Evolutionary conservation across 2,888 invertebrate species (phyloP).

Genomic region (Perizoma affinitatum): DNA sequence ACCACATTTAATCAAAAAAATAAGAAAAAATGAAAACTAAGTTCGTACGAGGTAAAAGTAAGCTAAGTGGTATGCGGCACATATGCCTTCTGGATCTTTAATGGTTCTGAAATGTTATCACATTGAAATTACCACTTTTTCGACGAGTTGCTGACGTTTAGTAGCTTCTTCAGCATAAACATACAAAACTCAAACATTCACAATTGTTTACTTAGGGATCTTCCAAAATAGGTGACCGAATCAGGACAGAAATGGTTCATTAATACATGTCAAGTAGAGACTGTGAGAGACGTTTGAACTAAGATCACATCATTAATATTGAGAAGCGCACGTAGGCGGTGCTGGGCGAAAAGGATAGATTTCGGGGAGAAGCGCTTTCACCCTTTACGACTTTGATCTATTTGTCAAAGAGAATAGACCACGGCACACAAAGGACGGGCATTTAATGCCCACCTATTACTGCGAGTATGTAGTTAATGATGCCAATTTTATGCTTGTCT

Average conservation of each 20-base stretch:
- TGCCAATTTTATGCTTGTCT: conserved; percentile 61
- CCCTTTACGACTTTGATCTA: conserved; percentile 76
- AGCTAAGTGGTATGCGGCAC: no score
- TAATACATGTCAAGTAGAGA: conserved; percentile 75
- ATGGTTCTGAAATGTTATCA: no score
- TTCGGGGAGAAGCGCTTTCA: conserved; percentile 75
- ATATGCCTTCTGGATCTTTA: no score
- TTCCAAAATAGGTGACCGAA: conserved; percentile 61
- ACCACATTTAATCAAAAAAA: no score
- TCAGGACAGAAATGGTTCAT: conserved; percentile 75
- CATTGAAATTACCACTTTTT: no score
- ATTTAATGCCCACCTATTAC: conserved; percentile 41
- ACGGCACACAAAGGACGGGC: conserved; percentile 51
- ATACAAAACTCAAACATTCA: conserved; percentile 20
- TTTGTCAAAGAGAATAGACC: conserved; percentile 66
- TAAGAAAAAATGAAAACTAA: no score
- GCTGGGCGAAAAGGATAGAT: conserved; percentile 68
- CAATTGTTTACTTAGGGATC: conserved; percentile 45
- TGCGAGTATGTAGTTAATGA: conserved; percentile 39
- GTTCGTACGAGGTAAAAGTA: no score
- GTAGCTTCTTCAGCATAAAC: conserved; percentile 15
- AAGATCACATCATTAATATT: conserved; percentile 83
- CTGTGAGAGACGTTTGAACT: conserved; percentile 75
- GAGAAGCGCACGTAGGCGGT: conserved; percentile 76
- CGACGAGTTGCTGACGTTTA: no score